A percentile compares a stretch with the other conserved stretches of the same genome.
These are phyloP conservation scores for Numenius phaeopus DNA, from an alignment of 2,797 vertebrate genomes.

Conservation along the genomic window DNA sequence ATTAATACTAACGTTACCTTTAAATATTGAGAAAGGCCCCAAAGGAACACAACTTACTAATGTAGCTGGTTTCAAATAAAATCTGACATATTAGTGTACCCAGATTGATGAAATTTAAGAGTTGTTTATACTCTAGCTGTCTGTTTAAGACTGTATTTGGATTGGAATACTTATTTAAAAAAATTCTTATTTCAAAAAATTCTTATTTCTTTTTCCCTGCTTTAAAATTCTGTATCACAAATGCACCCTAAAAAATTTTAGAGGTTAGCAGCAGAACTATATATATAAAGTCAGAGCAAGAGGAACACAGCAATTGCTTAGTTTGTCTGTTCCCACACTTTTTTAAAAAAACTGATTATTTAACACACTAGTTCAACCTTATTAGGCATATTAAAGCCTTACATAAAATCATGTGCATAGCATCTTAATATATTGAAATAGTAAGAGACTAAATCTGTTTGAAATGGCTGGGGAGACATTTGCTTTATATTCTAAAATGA, in stretches of 20 bases:
- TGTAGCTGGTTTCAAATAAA: neutral
- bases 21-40: neutral
- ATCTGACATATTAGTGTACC: neutral
- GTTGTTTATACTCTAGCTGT: neutral
- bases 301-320: neutral
- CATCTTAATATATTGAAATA: conserved; percentile 25
- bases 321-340: neutral
- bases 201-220: neutral
- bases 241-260: neutral
- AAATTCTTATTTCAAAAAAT: neutral
- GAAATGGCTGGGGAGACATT: conserved; percentile 28
- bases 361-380: neutral
- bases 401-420: neutral
- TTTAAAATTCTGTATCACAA: neutral
- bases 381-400: conserved; percentile 1
- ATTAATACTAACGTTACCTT: neutral
- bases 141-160: neutral
- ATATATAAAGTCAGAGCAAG: neutral
- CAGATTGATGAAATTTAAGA: neutral
- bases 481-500: conserved; percentile 32
- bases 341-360: conserved; percentile 27
- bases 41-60: neutral
- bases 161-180: neutral
- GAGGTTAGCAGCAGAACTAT: neutral
- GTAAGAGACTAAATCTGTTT: neutral